These are phyloP conservation scores for Lamprologus sp. DNA, from an alignment of 2,113 vertebrate species.

Conservation along the genomic window DNA sequence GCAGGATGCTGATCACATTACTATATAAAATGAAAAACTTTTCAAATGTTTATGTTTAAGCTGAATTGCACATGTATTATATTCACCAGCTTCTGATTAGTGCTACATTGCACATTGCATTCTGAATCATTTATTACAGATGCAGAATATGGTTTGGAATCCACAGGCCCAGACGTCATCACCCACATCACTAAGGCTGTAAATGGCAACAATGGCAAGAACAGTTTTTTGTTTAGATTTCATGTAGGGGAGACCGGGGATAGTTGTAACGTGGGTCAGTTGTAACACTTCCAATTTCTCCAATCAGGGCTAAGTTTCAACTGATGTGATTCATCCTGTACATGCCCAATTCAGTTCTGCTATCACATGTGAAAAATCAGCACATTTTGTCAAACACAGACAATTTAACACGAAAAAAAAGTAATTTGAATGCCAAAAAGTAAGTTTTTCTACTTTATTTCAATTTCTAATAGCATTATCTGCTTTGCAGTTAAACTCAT, in stretches of 20 bases:
- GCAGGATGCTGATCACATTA: background rate
- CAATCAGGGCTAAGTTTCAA: background rate
- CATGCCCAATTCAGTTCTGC: background rate
- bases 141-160: background rate
- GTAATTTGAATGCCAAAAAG: rapidly evolving
- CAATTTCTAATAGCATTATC: background rate
- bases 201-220: background rate
- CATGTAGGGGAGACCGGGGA: background rate
- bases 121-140: background rate
- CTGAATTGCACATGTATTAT: background rate
- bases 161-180: background rate
- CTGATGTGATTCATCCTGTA: rapidly evolving
- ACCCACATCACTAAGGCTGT: background rate
- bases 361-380: background rate
- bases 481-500: background rate
- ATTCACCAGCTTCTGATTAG: background rate
- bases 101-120: background rate
- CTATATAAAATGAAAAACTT: background rate
- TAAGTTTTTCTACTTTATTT: background rate
- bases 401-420: rapidly evolving
- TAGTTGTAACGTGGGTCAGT: background rate
- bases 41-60: background rate
- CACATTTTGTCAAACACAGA: background rate
- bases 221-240: background rate
- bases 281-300: background rate